phyloP scores from a whole-genome alignment of 2,113 vertebrate species.

The Microtus montanus region DNA sequence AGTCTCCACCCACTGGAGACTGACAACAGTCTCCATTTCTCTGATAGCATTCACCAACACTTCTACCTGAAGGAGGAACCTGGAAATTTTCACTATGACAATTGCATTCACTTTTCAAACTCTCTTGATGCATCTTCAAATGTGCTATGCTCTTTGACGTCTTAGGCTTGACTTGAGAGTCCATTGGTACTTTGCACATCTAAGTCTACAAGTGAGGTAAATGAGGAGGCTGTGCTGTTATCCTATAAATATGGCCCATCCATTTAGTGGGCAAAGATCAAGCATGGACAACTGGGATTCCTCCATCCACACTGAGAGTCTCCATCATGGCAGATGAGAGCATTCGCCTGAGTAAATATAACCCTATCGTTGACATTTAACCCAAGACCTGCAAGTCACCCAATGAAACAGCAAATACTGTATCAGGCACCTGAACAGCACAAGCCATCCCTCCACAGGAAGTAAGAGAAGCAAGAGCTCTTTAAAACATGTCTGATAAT shows the following conservation, averaged over 20 bases:
- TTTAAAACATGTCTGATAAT: slow-evolving; percentile 58
- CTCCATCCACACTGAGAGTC: background rate
- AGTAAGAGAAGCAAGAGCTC: slow-evolving; percentile 29
- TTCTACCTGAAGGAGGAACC: background rate
- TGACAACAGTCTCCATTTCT: background rate
- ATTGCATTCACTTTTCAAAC: slow-evolving; percentile 34
- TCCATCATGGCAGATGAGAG: background rate
- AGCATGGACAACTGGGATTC: background rate
- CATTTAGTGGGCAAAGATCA: background rate
- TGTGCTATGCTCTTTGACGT: background rate
- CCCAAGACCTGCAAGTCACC: background rate
- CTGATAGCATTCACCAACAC: slow-evolving; percentile 6
- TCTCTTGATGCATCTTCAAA: background rate
- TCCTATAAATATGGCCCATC: background rate
- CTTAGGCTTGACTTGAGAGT: background rate
- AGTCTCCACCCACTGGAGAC: slow-evolving; percentile 2
- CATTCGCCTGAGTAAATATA: accelerated
- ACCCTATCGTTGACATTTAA: background rate
- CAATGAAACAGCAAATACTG: background rate
- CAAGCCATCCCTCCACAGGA: background rate
- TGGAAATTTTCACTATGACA: slow-evolving; percentile 7
- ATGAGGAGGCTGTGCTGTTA: background rate
- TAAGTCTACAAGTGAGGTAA: background rate
- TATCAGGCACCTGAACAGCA: background rate
- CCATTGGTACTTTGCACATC: background rate